Percentiles rank a stretch among this genome's conserved stretches.
These are phyloP conservation scores for Ophion ventricosus DNA, from an alignment of 2,888 invertebrate species.

Conservation along the genomic window DNA sequence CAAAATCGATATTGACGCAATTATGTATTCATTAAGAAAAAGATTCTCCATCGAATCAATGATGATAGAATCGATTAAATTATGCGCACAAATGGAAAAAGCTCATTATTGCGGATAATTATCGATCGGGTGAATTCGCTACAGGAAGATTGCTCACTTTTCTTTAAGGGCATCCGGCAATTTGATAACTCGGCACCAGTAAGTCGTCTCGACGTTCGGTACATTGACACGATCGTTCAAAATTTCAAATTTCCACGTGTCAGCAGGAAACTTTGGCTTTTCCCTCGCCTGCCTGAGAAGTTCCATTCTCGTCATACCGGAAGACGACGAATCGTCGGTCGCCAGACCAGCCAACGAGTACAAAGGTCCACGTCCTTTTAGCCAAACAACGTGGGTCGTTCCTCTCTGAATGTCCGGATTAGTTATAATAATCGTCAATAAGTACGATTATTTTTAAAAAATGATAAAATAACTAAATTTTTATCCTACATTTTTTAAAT, in stretches of 20 bases:
- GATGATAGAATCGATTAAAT: too few relatives aligned
- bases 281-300: constrained; percentile 85
- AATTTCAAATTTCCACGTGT: constrained; percentile 86
- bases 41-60: too few relatives aligned
- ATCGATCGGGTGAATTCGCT: not conserved
- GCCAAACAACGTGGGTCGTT: constrained; percentile 95
- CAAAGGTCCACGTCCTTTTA: constrained; percentile 90
- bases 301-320: constrained; percentile 92
- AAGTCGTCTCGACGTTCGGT: constrained; percentile 95
- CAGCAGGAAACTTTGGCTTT: constrained; percentile 82
- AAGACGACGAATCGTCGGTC: constrained; percentile 84
- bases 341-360: constrained; percentile 88
- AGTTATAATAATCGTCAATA: not conserved
- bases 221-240: constrained; percentile 88
- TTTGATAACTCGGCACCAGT: constrained; percentile 96
- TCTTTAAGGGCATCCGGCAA: constrained; percentile 88
- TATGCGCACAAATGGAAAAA: too few relatives aligned
- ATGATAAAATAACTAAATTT: not conserved
- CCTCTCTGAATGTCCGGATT: constrained; percentile 87
- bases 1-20: too few relatives aligned
- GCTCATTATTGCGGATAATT: too few relatives aligned
- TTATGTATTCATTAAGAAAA: too few relatives aligned
- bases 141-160: constrained; percentile 90
- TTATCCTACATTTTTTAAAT: too few relatives aligned
- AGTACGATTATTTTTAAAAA: constrained; percentile 1